phyloP scores from a whole-genome alignment of 2,888 invertebrate genomes.

The Synergus gifuensis region DNA sequence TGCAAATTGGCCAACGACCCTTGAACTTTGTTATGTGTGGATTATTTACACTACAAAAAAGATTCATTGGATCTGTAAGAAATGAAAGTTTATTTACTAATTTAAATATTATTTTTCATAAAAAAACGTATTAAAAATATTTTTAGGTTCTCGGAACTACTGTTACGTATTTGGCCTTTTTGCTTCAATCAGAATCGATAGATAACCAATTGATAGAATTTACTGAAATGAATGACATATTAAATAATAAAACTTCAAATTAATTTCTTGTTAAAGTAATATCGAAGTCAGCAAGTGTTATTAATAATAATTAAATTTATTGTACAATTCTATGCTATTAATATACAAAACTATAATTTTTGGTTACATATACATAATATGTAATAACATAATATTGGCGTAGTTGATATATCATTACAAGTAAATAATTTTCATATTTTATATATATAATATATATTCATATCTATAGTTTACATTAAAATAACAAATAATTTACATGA shows the following conservation, averaged over 20 bases:
- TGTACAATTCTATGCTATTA: slow-evolving; percentile 73
- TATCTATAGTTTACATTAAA: slow-evolving; percentile 62
- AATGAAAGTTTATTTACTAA: neutral
- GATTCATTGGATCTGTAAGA: slow-evolving; percentile 4
- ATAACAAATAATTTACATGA: slow-evolving; percentile 74
- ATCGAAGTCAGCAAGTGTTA: slow-evolving; percentile 20
- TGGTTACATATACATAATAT: slow-evolving; percentile 72
- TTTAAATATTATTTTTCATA: neutral
- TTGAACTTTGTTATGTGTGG: neutral
- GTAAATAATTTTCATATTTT: slow-evolving; percentile 45
- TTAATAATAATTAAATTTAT: slow-evolving; percentile 72
- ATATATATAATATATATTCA: slow-evolving; percentile 42
- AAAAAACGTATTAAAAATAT: neutral
- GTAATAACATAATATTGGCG: slow-evolving; percentile 48
- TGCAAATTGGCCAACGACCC: neutral
- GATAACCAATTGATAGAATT: neutral
- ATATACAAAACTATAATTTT: slow-evolving; percentile 77
- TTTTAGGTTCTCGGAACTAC: neutral
- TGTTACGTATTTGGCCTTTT: neutral
- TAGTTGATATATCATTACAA: slow-evolving; percentile 43
- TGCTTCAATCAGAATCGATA: neutral
- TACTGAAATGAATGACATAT: too few species aligned
- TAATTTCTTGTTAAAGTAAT: too few species aligned
- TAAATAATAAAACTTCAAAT: too few species aligned
- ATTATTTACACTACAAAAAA: neutral